phyloP scores from a whole-genome alignment of 2,797 vertebrate species.

The Hipposideros larvatus region DNA sequence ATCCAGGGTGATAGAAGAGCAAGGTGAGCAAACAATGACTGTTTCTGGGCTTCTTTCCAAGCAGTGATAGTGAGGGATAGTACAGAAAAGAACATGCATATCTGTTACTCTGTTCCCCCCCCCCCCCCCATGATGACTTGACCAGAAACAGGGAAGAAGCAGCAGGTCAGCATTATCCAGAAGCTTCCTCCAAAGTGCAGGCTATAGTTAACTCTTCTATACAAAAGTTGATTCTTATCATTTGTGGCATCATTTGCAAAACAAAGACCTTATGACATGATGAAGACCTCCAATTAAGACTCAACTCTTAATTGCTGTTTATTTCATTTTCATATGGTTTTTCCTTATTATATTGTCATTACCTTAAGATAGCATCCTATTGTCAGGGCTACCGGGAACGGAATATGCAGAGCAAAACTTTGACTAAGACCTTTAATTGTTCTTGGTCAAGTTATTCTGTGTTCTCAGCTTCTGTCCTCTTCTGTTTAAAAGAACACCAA shows the following conservation, averaged over 20 bases:
- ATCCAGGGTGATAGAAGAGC: not conserved
- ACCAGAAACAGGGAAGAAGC: not conserved
- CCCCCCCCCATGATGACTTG: not conserved
- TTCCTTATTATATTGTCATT: not conserved
- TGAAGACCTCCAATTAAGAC: not conserved
- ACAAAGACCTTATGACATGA: not conserved
- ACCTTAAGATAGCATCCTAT: not conserved
- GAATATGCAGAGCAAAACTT: not conserved
- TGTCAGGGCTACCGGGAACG: not conserved
- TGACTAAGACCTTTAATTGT: not conserved
- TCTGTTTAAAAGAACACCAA: not conserved
- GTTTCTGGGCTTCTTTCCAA: conserved; percentile 46
- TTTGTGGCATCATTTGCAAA: not conserved
- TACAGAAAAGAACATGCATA: not conserved
- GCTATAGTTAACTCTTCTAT: not conserved
- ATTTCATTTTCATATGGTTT: conserved; percentile 29
- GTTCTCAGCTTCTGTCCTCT: not conserved
- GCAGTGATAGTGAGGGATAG: not conserved
- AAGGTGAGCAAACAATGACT: not conserved
- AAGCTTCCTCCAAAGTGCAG: not conserved
- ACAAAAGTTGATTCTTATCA: not conserved
- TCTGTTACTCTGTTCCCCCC: not conserved
- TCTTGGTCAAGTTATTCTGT: not conserved
- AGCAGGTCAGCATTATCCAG: not conserved
- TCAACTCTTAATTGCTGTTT: not conserved